Percentiles rank a stretch among this genome's conserved stretches.
Evolutionary conservation across 2,113 vertebrate genomes (phyloP).

Genomic region (Perccottus glenii): DNA sequence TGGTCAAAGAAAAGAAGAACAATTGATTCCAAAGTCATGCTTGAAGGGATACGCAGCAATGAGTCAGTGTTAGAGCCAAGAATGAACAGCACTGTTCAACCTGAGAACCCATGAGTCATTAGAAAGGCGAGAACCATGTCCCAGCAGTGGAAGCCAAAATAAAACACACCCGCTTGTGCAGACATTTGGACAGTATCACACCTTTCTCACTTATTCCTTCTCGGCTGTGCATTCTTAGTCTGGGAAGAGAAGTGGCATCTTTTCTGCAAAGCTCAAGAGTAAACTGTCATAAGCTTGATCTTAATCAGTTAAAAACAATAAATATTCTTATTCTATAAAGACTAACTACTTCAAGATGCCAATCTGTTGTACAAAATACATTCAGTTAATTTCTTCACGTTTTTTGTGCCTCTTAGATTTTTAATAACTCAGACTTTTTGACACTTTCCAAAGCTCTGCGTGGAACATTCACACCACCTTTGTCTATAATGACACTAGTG

Average conservation of each 20-base stretch:
- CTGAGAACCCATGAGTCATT: conserved; percentile 72
- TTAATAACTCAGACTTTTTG: not conserved
- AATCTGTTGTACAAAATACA: conserved; percentile 3
- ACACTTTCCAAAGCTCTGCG: not conserved
- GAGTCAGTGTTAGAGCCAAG: conserved; percentile 31
- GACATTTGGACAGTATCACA: conserved; percentile 27
- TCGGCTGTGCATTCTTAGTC: conserved; percentile 11
- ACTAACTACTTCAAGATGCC: not conserved
- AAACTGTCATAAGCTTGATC: not conserved
- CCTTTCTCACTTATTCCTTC: not conserved
- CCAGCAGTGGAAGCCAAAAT: conserved; percentile 35
- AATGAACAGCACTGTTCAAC: conserved; percentile 62
- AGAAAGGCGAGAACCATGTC: conserved; percentile 44
- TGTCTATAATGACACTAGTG: no score
- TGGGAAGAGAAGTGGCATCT: conserved; percentile 47
- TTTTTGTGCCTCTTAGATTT: not conserved
- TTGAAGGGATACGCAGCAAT: conserved; percentile 44
- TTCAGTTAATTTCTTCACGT: not conserved
- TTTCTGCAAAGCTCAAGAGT: not conserved
- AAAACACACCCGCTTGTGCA: conserved; percentile 11
- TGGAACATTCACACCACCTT: no score
- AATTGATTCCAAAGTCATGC: conserved; percentile 63
- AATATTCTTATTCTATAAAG: not conserved
- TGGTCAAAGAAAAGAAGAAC: conserved; percentile 36
- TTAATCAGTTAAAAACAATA: not conserved